Percentiles rank a stretch among this genome's conserved stretches.
Evolutionary conservation across 53 echinoderm and acorn worm species (phyloP).

Genomic region (Astropecten irregularis): DNA sequence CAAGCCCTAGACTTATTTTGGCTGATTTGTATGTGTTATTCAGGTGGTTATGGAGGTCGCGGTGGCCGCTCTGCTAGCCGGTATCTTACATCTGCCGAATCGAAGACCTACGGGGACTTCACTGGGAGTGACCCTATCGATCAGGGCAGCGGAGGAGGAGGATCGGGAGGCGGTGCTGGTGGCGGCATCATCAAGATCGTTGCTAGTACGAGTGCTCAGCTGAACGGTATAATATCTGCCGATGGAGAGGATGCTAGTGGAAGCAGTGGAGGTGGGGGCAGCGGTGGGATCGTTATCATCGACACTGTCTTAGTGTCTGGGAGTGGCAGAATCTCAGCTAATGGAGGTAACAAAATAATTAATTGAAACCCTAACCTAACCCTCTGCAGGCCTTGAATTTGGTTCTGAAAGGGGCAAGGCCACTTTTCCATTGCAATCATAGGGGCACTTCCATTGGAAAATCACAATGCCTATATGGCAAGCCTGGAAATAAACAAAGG

Average conservation of each 20-base stretch:
- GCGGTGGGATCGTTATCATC: conserved; percentile 59
- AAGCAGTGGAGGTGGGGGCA: conserved; percentile 52
- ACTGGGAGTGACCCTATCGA: conserved; percentile 7
- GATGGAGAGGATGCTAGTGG: conserved; percentile 60
- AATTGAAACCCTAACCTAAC: background rate
- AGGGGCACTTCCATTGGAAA: too few relatives aligned
- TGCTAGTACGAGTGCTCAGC: conserved; percentile 4
- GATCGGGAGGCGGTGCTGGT: conserved; percentile 41
- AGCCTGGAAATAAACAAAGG: too few relatives aligned
- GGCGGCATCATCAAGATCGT: conserved; percentile 56
- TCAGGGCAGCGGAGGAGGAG: conserved; percentile 66
- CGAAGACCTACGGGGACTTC: conserved; percentile 45
- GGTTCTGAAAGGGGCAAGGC: too few relatives aligned
- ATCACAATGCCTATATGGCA: too few relatives aligned
- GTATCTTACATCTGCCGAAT: conserved; percentile 42
- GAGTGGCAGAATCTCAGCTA: conserved; percentile 53
- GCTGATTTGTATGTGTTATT: too few relatives aligned
- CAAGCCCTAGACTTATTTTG: too few relatives aligned
- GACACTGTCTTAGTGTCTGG: conserved; percentile 45
- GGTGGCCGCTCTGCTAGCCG: conserved; percentile 52
- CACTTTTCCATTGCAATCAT: too few relatives aligned
- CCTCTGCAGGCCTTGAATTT: too few relatives aligned
- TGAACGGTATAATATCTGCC: conserved; percentile 61
- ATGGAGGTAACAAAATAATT: too few relatives aligned
- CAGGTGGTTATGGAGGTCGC: conserved; percentile 70